Conservation (phyloP, 1,140 invertebrate species). For the Lucilia cuprina region DNA sequence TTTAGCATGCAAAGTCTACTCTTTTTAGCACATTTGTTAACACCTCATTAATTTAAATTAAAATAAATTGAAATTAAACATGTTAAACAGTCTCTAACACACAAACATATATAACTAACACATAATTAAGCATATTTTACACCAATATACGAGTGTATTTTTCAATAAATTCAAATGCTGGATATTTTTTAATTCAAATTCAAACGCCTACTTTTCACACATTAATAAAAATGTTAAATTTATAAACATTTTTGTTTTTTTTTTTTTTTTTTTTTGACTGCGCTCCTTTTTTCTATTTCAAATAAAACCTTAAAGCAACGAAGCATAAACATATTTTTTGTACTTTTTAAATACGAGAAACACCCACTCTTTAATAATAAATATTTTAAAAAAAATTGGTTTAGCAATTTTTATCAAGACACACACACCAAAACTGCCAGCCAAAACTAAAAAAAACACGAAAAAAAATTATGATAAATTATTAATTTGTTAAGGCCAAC, state of each 20-base stretch:
- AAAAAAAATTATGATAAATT: neutral
- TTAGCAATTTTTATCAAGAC: neutral
- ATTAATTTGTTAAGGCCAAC: neutral
- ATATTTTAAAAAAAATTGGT: neutral
- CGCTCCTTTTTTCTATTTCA: too few relatives aligned
- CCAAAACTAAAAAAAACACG: neutral
- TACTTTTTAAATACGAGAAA: neutral
- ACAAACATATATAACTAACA: too few relatives aligned
- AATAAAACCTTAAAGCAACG: neutral
- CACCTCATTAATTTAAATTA: neutral
- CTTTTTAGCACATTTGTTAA: too few relatives aligned
- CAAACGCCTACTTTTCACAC: constrained; percentile 26
- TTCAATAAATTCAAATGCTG: too few relatives aligned
- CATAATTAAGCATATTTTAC: too few relatives aligned
- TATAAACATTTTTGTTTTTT: neutral
- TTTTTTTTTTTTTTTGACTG: too few relatives aligned
- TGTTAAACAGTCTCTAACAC: too few relatives aligned
- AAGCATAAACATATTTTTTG: neutral
- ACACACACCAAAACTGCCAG: too few relatives aligned
- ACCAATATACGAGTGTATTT: too few relatives aligned
- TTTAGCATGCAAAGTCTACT: too few relatives aligned
- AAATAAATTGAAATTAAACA: neutral
- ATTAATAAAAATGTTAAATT: constrained; percentile 29
- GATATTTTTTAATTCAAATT: neutral
- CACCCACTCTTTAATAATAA: neutral